Conservation (phyloP, 2,888 invertebrate genomes). For the Malachius bipustulatus region DNA sequence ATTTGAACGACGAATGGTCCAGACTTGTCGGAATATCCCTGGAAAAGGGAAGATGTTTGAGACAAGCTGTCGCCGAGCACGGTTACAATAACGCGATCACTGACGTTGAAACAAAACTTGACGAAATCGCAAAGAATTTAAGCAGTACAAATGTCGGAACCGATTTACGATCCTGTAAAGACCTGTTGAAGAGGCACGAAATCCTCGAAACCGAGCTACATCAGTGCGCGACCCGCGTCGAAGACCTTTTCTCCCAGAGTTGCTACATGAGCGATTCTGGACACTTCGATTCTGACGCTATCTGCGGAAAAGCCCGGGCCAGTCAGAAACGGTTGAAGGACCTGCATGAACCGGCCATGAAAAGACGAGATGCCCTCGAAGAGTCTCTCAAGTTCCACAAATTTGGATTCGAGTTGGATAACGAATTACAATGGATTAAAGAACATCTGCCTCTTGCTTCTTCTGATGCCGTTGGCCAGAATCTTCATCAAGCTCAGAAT, state of each 20-base stretch:
- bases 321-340: constrained; percentile 59
- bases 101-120: constrained; percentile 76
- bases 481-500: constrained; percentile 85
- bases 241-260: constrained; percentile 65
- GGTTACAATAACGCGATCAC: constrained; percentile 70
- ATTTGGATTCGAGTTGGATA: constrained; percentile 84
- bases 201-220: constrained; percentile 75
- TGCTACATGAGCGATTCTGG: constrained; percentile 86
- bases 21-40: constrained; percentile 54
- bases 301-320: constrained; percentile 63
- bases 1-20: constrained; percentile 69
- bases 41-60: constrained; percentile 57
- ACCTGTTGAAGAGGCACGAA: constrained; percentile 82
- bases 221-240: constrained; percentile 71
- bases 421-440: constrained; percentile 90
- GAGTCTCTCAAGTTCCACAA: constrained; percentile 80
- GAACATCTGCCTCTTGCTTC: constrained; percentile 76
- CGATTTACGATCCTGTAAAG: constrained; percentile 49
- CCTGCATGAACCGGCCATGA: constrained; percentile 59
- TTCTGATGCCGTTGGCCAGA: constrained; percentile 65
- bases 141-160: constrained; percentile 73
- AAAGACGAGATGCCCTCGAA: constrained; percentile 65
- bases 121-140: constrained; percentile 70
- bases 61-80: constrained; percentile 83
- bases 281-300: constrained; percentile 87